phyloP scores from a whole-genome alignment of 2,888 invertebrate genomes.

The Tachina lurida region DNA sequence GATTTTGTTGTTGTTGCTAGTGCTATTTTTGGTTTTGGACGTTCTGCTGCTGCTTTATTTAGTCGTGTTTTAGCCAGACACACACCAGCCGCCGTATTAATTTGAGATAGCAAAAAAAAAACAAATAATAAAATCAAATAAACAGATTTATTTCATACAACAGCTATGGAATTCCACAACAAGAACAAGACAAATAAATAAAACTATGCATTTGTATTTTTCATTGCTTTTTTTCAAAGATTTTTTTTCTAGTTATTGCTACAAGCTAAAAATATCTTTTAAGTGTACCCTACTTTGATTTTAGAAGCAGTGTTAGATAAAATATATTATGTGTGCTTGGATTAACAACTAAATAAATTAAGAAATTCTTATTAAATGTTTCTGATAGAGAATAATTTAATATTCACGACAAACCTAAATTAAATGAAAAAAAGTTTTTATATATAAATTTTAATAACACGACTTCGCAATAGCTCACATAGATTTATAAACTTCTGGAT shows the following conservation, averaged over 20 bases:
- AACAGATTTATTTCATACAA: constrained; percentile 14
- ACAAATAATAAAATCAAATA: no score
- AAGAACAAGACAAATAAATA: constrained; percentile 16
- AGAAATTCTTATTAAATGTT: no score
- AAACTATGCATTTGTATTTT: constrained; percentile 50
- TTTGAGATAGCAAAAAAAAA: background rate
- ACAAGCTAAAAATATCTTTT: constrained; percentile 7
- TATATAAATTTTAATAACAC: no score
- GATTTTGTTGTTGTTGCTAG: background rate
- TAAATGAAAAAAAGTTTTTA: no score
- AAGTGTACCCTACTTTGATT: constrained; percentile 1
- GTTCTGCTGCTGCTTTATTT: constrained; percentile 24
- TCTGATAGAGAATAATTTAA: no score
- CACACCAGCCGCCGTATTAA: constrained; percentile 49
- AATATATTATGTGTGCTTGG: background rate
- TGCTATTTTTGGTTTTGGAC: constrained; percentile 8
- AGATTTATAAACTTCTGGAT: no score
- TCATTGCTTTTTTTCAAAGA: constrained; percentile 38
- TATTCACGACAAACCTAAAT: no score
- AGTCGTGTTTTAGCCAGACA: constrained; percentile 50
- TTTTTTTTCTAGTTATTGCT: constrained; percentile 7
- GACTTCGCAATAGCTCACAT: no score
- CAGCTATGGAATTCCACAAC: constrained; percentile 1
- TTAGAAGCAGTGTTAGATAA: background rate
- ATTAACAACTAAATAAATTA: background rate